Conservation (phyloP, 2,888 invertebrate genomes). For the Caenorhabditis sinica region DNA sequence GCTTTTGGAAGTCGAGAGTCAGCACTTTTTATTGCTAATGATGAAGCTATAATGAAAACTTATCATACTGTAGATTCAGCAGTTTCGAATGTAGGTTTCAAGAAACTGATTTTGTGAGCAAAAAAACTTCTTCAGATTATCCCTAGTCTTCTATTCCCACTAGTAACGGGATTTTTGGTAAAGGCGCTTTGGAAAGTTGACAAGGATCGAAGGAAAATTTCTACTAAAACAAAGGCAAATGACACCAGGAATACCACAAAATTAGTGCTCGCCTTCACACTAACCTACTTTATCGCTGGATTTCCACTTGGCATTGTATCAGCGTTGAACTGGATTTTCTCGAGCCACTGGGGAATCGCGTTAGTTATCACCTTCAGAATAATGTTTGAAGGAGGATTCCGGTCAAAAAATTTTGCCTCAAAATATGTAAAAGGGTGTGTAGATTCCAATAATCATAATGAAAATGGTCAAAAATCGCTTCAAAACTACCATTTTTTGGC, state of each 20-base stretch:
- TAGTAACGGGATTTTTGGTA: not conserved
- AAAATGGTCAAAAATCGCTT: too few relatives aligned
- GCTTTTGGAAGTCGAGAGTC: too few relatives aligned
- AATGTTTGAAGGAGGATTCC: too few relatives aligned
- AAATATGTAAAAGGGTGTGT: too few relatives aligned
- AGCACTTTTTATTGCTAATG: too few relatives aligned
- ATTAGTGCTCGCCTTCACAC: too few relatives aligned
- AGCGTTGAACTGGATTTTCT: not conserved
- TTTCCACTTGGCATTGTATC: too few relatives aligned
- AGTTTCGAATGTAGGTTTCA: not conserved
- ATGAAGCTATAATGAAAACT: not conserved
- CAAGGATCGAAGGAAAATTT: not conserved
- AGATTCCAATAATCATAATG: too few relatives aligned
- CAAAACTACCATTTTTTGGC: too few relatives aligned
- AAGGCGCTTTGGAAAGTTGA: not conserved
- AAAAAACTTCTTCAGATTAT: conserved; percentile 1
- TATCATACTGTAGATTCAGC: not conserved
- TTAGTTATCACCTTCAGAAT: not conserved
- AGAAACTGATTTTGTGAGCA: not conserved
- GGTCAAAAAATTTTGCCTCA: not conserved
- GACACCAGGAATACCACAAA: not conserved
- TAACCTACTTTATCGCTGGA: too few relatives aligned
- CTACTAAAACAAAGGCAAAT: not conserved
- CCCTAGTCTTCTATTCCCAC: not conserved
- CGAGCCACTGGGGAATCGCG: not conserved